These are phyloP conservation scores for Sympetrum striolatum DNA, from an alignment of 2,888 invertebrate genomes.

Conservation along the genomic window DNA sequence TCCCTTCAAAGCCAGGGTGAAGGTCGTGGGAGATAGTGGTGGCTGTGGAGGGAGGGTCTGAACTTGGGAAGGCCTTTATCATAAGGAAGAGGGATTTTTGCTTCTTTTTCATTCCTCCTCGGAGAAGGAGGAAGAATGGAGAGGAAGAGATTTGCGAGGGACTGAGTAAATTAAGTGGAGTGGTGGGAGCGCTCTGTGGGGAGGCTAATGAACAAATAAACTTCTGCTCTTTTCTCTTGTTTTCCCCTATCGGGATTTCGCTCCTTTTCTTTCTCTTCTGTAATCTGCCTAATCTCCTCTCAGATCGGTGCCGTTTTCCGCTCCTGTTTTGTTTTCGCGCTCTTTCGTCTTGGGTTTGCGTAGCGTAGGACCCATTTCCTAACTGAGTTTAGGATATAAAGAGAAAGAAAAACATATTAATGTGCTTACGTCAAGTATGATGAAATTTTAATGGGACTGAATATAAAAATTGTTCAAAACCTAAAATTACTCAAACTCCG, in stretches of 20 bases:
- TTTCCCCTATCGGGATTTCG: neutral
- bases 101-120: neutral
- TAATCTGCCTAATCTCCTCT: neutral
- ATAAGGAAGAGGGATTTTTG: neutral
- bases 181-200: neutral
- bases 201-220: neutral
- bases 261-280: neutral
- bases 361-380: too few species aligned
- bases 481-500: too few species aligned
- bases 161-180: neutral
- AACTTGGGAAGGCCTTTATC: neutral
- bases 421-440: too few species aligned
- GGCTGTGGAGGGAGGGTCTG: neutral
- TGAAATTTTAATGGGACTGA: too few species aligned
- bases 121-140: neutral
- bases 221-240: neutral
- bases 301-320: neutral
- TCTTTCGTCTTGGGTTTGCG: neutral
- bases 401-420: too few species aligned
- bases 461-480: too few species aligned
- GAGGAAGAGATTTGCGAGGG: neutral
- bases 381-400: too few species aligned
- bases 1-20: conserved; percentile 39
- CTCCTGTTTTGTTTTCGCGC: neutral
- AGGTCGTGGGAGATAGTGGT: conserved; percentile 21